Base-by-base conservation (phyloP, 2,113 vertebrate species). In the Kryptolebias marmoratus region DNA sequence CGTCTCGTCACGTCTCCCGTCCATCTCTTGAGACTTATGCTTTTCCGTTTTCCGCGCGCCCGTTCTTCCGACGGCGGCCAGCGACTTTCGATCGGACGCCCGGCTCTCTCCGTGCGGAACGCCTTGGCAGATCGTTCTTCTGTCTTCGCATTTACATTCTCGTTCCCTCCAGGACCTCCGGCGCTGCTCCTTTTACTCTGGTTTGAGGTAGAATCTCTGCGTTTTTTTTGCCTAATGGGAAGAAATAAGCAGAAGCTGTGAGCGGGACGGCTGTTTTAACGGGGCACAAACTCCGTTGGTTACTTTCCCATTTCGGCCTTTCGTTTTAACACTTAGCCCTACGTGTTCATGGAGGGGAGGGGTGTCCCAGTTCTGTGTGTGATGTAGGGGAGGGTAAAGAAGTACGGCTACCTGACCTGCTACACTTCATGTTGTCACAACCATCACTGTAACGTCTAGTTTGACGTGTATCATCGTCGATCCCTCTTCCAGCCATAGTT, bases 201-300 rank as follows among this genome's bases (percentile, higher is more conserved):
- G 91, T 90, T 90, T 93, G 94, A 95, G 94, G 94, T 95, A 95
- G 93, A 93, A 91, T 90, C 91, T 92, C 92, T 87, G 83, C 85
- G 88, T 88, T 77, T 42, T 86, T 85, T 86, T 85, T 80, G 75
- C 79, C 89, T 92, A 57, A 28, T 1, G 11, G 31, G 3, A 5
- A 2, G 22, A 49, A 72, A 82, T 8, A 77, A 57, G 75, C 53
- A 44, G 11, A 55, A 31, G 28, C 0, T 64, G 50, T 88, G 69
- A 88, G 73, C 2, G 56, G 58, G 61, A 53, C 22, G 2, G 13
- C 53, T 42, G 39, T 42, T 42, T 2, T 55, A 67, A 16, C n/a
- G 45, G 27, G 2, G 15, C 3, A 9, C 14, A 65, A 11, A 18
- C 48, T 64, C 30, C 61, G 5, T 54, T 55, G 32, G 39, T 64